phyloP scores from a whole-genome alignment of 92 coral and sea anemone species.

The Pocillopora grandis region DNA sequence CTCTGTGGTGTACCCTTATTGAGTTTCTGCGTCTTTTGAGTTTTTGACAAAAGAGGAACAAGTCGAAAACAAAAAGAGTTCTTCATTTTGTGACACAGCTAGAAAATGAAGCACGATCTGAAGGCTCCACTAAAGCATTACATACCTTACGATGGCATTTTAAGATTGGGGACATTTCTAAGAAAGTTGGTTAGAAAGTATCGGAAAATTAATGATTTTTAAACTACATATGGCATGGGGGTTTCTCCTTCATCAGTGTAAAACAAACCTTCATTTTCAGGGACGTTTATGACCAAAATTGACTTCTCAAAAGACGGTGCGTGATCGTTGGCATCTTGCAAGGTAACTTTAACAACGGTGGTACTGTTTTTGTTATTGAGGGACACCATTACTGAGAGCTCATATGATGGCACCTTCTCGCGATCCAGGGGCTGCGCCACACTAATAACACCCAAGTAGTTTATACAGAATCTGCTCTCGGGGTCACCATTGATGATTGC shows the following conservation, averaged over 20 bases:
- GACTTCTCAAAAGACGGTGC: slow-evolving; percentile 61
- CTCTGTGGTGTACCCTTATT: too few relatives aligned
- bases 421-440: slow-evolving; percentile 69
- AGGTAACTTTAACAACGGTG: slow-evolving; percentile 61
- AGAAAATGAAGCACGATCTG: too few relatives aligned
- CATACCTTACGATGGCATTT: too few relatives aligned
- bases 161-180: too few relatives aligned
- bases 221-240: too few relatives aligned
- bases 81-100: too few relatives aligned
- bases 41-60: too few relatives aligned
- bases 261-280: slow-evolving; percentile 75
- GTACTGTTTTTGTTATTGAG: slow-evolving; percentile 52
- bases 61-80: too few relatives aligned
- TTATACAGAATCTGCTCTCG: slow-evolving; percentile 70
- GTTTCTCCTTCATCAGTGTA: neutral
- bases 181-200: too few relatives aligned
- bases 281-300: slow-evolving; percentile 49
- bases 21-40: too few relatives aligned
- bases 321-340: slow-evolving; percentile 51
- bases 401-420: slow-evolving; percentile 65
- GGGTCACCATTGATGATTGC: slow-evolving; percentile 64
- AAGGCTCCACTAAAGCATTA: too few relatives aligned
- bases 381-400: slow-evolving; percentile 68
- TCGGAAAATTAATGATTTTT: too few relatives aligned
- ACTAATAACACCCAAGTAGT: slow-evolving; percentile 62